Conservation (phyloP, 2,888 invertebrate genomes). For the Nomada hirtipes region DNA sequence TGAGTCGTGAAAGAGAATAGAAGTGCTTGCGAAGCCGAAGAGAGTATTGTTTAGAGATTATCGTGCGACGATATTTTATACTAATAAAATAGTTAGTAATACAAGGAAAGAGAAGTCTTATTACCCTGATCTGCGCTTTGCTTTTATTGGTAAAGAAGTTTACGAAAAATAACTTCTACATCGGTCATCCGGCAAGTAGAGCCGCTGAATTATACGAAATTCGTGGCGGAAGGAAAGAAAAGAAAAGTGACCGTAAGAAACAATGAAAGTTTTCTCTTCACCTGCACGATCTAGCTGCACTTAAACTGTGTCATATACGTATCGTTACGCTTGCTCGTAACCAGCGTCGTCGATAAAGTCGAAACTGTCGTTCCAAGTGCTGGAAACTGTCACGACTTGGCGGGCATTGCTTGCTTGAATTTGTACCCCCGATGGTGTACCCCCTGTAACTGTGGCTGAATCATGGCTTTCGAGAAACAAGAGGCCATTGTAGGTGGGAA, state of each 20-base stretch:
- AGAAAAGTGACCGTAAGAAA: neutral
- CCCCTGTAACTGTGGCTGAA: neutral
- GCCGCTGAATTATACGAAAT: constrained; percentile 51
- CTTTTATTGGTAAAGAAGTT: too few relatives aligned
- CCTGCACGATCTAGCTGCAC: neutral
- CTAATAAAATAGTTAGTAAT: too few relatives aligned
- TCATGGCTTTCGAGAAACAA: constrained; percentile 2
- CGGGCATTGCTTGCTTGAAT: constrained; percentile 6
- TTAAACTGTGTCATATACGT: constrained; percentile 14
- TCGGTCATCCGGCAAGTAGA: constrained; percentile 8
- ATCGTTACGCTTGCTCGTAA: constrained; percentile 16
- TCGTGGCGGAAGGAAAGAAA: neutral
- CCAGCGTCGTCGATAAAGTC: constrained; percentile 36
- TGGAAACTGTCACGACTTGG: constrained; percentile 27
- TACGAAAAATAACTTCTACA: too few relatives aligned
- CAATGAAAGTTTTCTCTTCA: neutral
- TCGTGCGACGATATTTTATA: too few relatives aligned
- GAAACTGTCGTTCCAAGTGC: constrained; percentile 41
- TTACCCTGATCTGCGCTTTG: too few relatives aligned
- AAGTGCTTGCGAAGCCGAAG: too few relatives aligned
- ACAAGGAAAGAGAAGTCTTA: too few relatives aligned
- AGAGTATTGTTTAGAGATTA: too few relatives aligned
- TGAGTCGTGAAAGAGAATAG: too few relatives aligned
- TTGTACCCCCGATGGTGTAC: neutral
- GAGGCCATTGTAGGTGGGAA: neutral